These are phyloP conservation scores for Tiphia femorata DNA, from an alignment of 2,888 invertebrate genomes.

Conservation along the genomic window DNA sequence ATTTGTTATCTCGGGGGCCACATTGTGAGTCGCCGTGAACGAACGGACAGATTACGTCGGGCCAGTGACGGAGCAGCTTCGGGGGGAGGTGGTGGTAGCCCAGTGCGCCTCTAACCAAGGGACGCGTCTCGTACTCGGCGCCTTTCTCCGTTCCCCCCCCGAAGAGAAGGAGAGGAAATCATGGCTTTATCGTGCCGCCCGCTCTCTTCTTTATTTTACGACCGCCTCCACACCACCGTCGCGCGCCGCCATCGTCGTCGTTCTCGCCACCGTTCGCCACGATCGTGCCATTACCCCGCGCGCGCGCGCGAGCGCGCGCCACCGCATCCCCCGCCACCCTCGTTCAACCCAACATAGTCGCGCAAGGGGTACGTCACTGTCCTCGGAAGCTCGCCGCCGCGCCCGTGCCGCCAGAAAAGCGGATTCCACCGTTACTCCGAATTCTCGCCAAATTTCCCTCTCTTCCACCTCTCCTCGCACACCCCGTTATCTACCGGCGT, in stretches of 20 bases:
- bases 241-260: not conserved
- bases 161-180: constrained; percentile 47
- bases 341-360: constrained; percentile 19
- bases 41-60: constrained; percentile 69
- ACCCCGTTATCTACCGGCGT: not conserved
- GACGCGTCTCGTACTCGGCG: too few species aligned
- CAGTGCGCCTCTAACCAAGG: constrained; percentile 18
- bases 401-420: constrained; percentile 50
- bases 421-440: constrained; percentile 45
- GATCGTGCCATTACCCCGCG: constrained; percentile 16
- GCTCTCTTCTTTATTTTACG: constrained; percentile 40
- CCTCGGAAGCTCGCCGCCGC: too few species aligned
- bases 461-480: not conserved
- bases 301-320: too few species aligned
- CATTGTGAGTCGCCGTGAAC: constrained; percentile 69
- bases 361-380: not conserved
- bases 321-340: not conserved
- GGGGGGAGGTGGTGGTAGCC: constrained; percentile 54
- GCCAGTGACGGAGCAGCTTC: constrained; percentile 65
- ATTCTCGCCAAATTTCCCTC: constrained; percentile 29
- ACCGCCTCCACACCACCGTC: constrained; percentile 14
- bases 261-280: constrained; percentile 5
- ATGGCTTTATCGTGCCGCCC: constrained; percentile 59
- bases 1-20: constrained; percentile 70
- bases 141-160: too few species aligned